Evolutionary conservation across 2,888 invertebrate genomes (phyloP).

Genomic region (Neria commutata): DNA sequence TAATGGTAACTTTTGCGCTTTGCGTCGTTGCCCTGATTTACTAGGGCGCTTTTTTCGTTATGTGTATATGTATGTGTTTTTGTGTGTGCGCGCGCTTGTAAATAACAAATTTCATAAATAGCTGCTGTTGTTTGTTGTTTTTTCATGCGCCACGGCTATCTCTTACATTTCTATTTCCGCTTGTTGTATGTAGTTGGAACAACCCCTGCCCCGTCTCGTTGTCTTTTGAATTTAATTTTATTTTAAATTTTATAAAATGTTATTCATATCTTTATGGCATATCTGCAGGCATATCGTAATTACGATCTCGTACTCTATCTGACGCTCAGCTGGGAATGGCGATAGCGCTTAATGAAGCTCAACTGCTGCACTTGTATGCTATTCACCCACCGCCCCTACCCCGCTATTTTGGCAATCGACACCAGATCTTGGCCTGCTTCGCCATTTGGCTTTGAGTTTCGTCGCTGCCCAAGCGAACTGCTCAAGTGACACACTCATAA

Average conservation of each 20-base stretch:
- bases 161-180: too few relatives aligned
- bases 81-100: too few relatives aligned
- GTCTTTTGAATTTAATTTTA: not conserved
- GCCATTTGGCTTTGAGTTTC: not conserved
- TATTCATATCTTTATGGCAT: constrained; percentile 13
- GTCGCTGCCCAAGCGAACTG: too few relatives aligned
- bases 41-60: not conserved
- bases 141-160: not conserved
- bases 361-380: too few relatives aligned
- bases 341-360: not conserved
- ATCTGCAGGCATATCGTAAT: constrained; percentile 55
- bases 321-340: constrained; percentile 29
- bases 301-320: constrained; percentile 50
- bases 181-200: not conserved
- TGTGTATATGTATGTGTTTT: too few relatives aligned
- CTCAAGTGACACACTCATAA: not conserved
- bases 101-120: constrained; percentile 41
- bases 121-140: constrained; percentile 40
- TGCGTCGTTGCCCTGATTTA: constrained; percentile 1
- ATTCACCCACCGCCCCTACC: too few relatives aligned
- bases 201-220: not conserved
- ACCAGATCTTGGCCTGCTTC: too few relatives aligned
- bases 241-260: not conserved
- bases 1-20: not conserved
- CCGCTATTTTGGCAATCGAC: too few relatives aligned